Conservation (phyloP, 2,888 invertebrate species). For the Operophtera brumata region DNA sequence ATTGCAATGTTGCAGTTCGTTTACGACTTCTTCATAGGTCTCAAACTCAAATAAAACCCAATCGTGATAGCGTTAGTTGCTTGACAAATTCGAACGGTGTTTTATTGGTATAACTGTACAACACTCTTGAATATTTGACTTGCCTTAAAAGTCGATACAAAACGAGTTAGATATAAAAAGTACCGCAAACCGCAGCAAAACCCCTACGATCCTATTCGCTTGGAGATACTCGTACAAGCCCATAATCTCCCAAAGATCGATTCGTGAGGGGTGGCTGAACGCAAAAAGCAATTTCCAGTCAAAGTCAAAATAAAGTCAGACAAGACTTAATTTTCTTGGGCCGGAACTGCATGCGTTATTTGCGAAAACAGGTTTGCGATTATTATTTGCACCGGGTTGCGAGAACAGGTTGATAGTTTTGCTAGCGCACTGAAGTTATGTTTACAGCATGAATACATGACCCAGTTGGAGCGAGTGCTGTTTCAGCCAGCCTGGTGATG, state of each 20-base stretch:
- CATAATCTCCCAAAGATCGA: conserved; percentile 18
- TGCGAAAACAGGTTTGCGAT: conserved; percentile 58
- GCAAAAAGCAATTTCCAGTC: neutral
- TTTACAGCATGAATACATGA: conserved; percentile 65
- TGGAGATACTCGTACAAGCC: conserved; percentile 1
- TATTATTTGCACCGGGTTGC: conserved; percentile 53
- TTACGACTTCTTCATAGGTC: neutral
- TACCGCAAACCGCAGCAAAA: conserved; percentile 7
- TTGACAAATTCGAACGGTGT: conserved; percentile 12
- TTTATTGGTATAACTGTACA: conserved; percentile 21
- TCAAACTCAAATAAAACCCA: neutral
- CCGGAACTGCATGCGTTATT: conserved; percentile 33
- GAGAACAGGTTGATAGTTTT: conserved; percentile 37
- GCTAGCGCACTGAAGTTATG: conserved; percentile 57
- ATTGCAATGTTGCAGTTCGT: neutral
- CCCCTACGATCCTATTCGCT: conserved; percentile 1
- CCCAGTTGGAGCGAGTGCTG: conserved; percentile 66
- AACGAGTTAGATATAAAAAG: conserved; percentile 1
- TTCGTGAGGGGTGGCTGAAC: conserved; percentile 14
- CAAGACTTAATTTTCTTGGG: conserved; percentile 19
- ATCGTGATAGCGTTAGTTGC: conserved; percentile 9
- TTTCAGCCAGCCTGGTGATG: conserved; percentile 63
- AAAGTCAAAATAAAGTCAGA: neutral
- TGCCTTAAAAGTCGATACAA: neutral
- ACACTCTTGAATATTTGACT: conserved; percentile 2